A percentile compares a stretch with the other conserved stretches of the same genome.
phyloP scores from a whole-genome alignment of 2,797 vertebrate genomes.

The Cirrhinus molitorella region DNA sequence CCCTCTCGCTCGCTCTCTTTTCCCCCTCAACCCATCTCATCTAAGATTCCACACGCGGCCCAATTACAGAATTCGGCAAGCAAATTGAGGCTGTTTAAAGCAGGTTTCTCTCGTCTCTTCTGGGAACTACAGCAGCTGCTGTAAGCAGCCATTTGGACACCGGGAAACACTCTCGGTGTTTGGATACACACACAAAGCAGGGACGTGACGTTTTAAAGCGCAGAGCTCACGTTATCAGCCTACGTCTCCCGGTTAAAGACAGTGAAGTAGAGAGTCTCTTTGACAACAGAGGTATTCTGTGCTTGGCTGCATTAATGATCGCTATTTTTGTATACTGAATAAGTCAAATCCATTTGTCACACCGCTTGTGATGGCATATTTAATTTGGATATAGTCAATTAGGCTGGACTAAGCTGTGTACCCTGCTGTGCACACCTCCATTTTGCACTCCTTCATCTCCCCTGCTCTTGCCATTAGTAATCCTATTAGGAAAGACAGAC shows the following conservation, averaged over 20 bases:
- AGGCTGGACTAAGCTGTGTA: constrained; percentile 97
- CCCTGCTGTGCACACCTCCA: constrained; percentile 98
- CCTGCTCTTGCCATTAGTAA: constrained; percentile 95
- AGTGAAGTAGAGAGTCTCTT: constrained; percentile 52
- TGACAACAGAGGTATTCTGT: constrained; percentile 79
- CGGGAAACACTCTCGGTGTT: constrained; percentile 74
- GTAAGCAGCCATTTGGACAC: constrained; percentile 77
- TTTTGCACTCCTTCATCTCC: constrained; percentile 93
- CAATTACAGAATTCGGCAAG: constrained; percentile 83
- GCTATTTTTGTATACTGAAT: constrained; percentile 99
- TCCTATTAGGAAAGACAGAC: constrained; percentile 95
- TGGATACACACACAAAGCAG: constrained; percentile 66
- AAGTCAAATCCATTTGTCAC: constrained; percentile 99
- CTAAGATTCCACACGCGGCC: constrained; percentile 86
- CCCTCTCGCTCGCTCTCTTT: constrained; percentile 67
- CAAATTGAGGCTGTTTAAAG: constrained; percentile 87
- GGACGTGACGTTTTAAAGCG: constrained; percentile 49
- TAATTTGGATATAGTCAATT: constrained; percentile 99
- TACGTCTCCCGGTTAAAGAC: constrained; percentile 52
- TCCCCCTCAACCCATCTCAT: constrained; percentile 82
- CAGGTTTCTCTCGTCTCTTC: constrained; percentile 75
- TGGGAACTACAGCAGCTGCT: constrained; percentile 83
- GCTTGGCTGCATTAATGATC: constrained; percentile 97
- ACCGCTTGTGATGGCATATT: constrained; percentile 99
- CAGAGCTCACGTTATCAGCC: constrained; percentile 45